A percentile compares a stretch with the other conserved stretches of the same genome.
Evolutionary conservation across 2,888 invertebrate species (phyloP).

Genomic region (Metellina segmentata): DNA sequence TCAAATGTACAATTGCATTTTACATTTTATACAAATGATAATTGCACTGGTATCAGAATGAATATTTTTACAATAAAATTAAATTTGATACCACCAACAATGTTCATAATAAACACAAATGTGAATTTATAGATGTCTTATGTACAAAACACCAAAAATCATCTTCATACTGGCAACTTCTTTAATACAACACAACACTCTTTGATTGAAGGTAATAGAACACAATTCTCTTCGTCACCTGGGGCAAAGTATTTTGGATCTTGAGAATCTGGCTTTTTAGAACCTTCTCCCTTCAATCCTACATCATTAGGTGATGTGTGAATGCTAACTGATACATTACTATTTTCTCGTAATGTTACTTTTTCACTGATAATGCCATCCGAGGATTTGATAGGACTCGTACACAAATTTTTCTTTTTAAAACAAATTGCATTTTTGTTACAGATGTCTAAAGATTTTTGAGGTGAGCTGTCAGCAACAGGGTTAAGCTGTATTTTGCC

Average conservation of each 20-base stretch:
- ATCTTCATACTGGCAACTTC: neutral
- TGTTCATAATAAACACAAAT: neutral
- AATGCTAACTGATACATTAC: neutral
- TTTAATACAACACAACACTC: conserved; percentile 17
- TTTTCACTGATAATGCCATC: neutral
- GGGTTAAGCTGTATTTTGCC: neutral
- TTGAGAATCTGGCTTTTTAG: neutral
- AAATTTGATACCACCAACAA: neutral
- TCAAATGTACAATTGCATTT: conserved; percentile 20
- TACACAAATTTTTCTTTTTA: too few species aligned
- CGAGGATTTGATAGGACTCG: neutral
- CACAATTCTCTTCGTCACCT: neutral
- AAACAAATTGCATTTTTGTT: too few species aligned
- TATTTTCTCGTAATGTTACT: neutral
- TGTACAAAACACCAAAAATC: neutral
- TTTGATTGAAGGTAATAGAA: conserved; percentile 3
- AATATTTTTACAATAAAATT: neutral
- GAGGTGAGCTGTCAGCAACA: too few species aligned
- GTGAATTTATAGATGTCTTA: neutral
- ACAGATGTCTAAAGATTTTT: too few species aligned
- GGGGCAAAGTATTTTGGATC: neutral
- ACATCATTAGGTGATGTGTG: neutral
- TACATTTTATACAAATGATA: conserved; percentile 19
- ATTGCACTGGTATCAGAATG: conserved; percentile 1
- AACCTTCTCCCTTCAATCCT: neutral